Evolutionary conservation across 1,140 invertebrate species (phyloP), one percentile per base, ranked within the genome.

Genomic region (Rhagoletis pomonella): DNA sequence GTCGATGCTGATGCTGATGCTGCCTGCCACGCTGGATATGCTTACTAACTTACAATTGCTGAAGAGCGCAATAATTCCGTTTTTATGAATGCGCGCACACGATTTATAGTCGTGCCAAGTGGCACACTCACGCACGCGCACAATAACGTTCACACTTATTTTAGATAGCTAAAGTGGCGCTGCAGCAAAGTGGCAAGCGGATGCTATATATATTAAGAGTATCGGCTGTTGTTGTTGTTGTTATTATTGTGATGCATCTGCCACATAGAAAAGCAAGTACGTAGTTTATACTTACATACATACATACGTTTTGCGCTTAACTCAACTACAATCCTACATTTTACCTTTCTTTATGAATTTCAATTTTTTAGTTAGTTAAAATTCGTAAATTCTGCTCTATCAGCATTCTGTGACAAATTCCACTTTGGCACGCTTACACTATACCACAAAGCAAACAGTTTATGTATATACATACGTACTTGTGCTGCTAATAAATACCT

Each of bases 51-150:
- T 29, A 29, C 29, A 5, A 19, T 19, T 50, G 47, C 29, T 81
- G n/a, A 81, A 81, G 73, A 81, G 73, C 73, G 73, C 44, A n/a
- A 81, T 81, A 81, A 81, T 55, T 81, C 73, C 47, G 47, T 81
- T 81, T 73, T 81, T 81, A 81, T 81, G 73, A 81, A 81, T 81
- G 73, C 73, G 73, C 73, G 19, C 47, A 81, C 73, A 81, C 73
- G 73, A 81, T 81, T 81, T 81, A 81, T 50, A 29, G 73, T 29
- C 73, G 73, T 81, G 73, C 73, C 73, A 81, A 81, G 73, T 81
- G 73, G n/a, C 47, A 19, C 10, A 81, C 73, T 81, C 17, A 81
- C 47, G 47, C 17, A 77, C 44, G 44, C 69, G 17, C 73, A 81
- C 73, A 81, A 47, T 44, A 19, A 81, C 47, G 55, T 2, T 4